Percentiles rank a stretch among this genome's conserved stretches.
Conservation (phyloP, 2,888 invertebrate species). For the Eilema sororculum region DNA sequence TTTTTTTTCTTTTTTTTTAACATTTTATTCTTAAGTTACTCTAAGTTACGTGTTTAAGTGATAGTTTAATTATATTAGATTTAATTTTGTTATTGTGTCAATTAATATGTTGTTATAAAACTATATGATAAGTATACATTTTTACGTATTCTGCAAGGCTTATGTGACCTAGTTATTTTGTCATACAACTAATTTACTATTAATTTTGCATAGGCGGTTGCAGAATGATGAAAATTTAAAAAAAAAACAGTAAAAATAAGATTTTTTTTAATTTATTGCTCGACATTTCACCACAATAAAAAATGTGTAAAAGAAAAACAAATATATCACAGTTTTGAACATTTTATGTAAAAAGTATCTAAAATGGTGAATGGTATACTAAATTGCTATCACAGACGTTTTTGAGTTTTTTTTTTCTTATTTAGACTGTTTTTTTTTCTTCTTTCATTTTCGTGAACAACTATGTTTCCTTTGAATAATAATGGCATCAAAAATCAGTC, state of each 20-base stretch:
- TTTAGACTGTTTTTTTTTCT: slow-evolving; percentile 41
- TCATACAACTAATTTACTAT: slow-evolving; percentile 22
- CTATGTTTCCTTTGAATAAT: slow-evolving; percentile 39
- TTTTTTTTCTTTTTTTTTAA: slow-evolving; percentile 32
- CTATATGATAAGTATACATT: slow-evolving; percentile 24
- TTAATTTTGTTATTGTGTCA: slow-evolving; percentile 9
- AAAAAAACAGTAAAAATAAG: slow-evolving; percentile 45
- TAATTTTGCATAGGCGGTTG: slow-evolving; percentile 47
- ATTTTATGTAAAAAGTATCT: neutral
- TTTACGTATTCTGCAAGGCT: slow-evolving; percentile 32
- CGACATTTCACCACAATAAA: neutral
- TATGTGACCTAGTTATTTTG: slow-evolving; percentile 20
- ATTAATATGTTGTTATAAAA: slow-evolving; percentile 17
- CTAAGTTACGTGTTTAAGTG: slow-evolving; percentile 12
- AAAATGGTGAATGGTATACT: slow-evolving; percentile 12
- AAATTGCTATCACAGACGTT: slow-evolving; percentile 36
- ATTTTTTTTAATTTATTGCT: slow-evolving; percentile 21
- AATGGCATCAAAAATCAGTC: slow-evolving; percentile 61
- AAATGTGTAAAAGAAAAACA: neutral
- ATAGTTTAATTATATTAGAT: neutral
- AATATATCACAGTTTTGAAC: slow-evolving; percentile 44
- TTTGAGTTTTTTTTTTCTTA: slow-evolving; percentile 32
- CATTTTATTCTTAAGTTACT: slow-evolving; percentile 19
- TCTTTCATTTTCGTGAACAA: slow-evolving; percentile 25
- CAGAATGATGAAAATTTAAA: slow-evolving; percentile 33